Evolutionary conservation across 2,888 invertebrate species (phyloP).

Genomic region (Melanotus villosus): DNA sequence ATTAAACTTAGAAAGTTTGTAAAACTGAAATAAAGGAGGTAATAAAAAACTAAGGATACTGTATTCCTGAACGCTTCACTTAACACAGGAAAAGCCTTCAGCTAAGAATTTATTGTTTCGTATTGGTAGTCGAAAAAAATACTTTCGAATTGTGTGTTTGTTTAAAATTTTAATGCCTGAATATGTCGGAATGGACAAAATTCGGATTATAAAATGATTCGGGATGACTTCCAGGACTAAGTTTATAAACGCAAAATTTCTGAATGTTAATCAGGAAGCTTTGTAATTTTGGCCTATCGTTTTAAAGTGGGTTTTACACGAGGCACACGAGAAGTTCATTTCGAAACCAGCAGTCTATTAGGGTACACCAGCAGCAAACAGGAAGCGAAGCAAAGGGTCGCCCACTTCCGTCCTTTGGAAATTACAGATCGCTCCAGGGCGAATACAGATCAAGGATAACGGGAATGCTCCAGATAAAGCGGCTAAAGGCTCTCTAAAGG

Average conservation of each 20-base stretch:
- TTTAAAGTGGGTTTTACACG: conserved; percentile 10
- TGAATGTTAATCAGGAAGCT: conserved; percentile 21
- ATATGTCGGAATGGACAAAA: no score
- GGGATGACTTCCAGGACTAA: no score
- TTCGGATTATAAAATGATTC: no score
- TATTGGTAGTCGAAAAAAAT: no score
- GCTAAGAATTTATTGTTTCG: no score
- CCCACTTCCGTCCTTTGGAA: conserved; percentile 35
- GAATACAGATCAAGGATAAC: conserved; percentile 36
- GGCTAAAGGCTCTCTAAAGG: conserved; percentile 23
- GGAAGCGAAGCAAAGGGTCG: conserved; percentile 34
- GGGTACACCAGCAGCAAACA: conserved; percentile 31
- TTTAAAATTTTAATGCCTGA: no score
- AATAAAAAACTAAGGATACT: no score
- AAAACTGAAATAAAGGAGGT: no score
- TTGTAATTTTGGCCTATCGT: conserved; percentile 20
- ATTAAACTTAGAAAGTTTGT: no score
- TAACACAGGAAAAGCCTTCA: no score
- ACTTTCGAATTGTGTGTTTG: no score
- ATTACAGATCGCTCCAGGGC: conserved; percentile 34
- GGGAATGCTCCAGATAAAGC: conserved; percentile 27
- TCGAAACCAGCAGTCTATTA: conserved; percentile 19
- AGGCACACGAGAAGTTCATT: conserved; percentile 9
- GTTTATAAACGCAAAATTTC: not conserved
- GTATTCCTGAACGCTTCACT: no score